Conservation (phyloP, 2,797 vertebrate species). For the Rhinichthys osculus region DNA sequence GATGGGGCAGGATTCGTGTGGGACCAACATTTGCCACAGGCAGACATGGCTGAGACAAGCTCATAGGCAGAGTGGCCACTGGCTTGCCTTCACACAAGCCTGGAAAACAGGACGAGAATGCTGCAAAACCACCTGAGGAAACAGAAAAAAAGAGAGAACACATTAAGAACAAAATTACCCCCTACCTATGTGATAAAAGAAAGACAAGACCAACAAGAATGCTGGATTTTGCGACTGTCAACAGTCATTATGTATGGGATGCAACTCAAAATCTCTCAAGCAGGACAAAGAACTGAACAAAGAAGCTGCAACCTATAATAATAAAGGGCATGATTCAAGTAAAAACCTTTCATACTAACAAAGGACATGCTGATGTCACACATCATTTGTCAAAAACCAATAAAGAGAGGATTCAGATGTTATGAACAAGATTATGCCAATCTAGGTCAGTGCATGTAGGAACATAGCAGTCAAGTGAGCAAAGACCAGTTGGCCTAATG, state of each 20-base stretch:
- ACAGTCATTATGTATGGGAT: slow-evolving; percentile 15
- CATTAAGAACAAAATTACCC: not conserved
- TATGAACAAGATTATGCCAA: slow-evolving; percentile 29
- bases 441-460: slow-evolving; percentile 32
- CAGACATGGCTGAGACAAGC: slow-evolving; percentile 95
- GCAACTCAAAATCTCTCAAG: not conserved
- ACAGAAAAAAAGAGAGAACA: slow-evolving; percentile 34
- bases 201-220: slow-evolving; percentile 1
- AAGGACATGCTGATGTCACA: slow-evolving; percentile 5
- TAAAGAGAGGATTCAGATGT: slow-evolving; percentile 28
- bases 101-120: slow-evolving; percentile 96
- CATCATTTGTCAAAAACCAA: slow-evolving; percentile 13
- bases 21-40: slow-evolving; percentile 92
- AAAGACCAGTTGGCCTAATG: slow-evolving; percentile 63
- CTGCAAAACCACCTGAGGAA: slow-evolving; percentile 90
- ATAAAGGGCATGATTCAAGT: slow-evolving; percentile 14
- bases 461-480: slow-evolving; percentile 11
- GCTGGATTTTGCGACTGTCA: slow-evolving; percentile 3
- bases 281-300: slow-evolving; percentile 21
- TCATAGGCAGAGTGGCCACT: slow-evolving; percentile 89
- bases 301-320: not conserved
- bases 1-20: slow-evolving; percentile 95
- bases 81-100: slow-evolving; percentile 95
- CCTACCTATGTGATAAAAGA: not conserved
- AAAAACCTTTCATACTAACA: slow-evolving; percentile 22